Base-by-base conservation (phyloP, 2,113 vertebrate species). In the Sciurus niger region DNA sequence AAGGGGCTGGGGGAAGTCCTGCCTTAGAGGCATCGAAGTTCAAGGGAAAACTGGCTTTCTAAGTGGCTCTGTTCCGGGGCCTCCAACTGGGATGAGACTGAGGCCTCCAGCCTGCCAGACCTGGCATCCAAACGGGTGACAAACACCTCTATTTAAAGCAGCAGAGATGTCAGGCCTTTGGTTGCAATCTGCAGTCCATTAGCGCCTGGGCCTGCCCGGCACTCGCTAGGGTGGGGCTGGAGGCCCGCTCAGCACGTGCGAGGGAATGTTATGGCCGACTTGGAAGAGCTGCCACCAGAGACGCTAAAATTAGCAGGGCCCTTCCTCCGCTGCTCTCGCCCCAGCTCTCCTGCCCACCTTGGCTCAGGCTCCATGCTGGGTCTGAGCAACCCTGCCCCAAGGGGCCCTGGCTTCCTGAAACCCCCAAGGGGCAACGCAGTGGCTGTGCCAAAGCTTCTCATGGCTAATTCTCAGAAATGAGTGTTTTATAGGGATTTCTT, bases 101-200 rank as follows among this genome's bases (percentile, higher is more conserved):
- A 74, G 48, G 80, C 40, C 70, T 46, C 48, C 51, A 55, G 10
- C 51, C 73, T 53, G 60, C 55, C 65, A 96, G 94, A 87, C 17
- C 20, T 86, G 92, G 86, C 97, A 60, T 78, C 65, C 48, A 11
- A 53, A 70, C 43, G 43, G 70, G 51, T 70, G 28, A 67, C 80
- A 74, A 77, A 86, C 76, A 65, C 94, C 90, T 93, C 16, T 18
- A 48, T 93, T 95, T 83, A 98, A 97, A 97, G 96, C 85, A 94
- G 79, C 85, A 24, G 93, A 80, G 78, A 76, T 37, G 40, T 74
- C 43, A 89, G 94, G 89, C 84, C 85, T 93, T 97, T 84, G 32
- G 46, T 14, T 84, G 73, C 78, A 25, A 58, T 83, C 70, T 89
- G 58, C 95, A 74, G 94, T 94, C 34, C 78, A 16, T 60, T 74